Evolutionary conservation across 2,888 invertebrate species (phyloP), one percentile per base, ranked within the genome.

Genomic region (Odontocolon sp.): DNA sequence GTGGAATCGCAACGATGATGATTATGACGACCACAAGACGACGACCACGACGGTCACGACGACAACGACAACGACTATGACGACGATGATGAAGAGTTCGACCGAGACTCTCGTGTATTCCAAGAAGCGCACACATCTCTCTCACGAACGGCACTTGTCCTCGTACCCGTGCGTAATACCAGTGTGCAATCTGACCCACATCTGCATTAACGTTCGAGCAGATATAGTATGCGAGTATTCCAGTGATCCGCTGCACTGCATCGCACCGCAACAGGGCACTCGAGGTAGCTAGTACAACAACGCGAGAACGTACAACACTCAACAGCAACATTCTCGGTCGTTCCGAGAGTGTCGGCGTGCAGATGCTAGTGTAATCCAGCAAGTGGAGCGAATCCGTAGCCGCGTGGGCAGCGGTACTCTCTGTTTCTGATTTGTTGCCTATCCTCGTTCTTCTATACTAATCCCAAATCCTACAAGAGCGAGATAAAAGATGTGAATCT

Each of bases 141-240:
- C 52, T 63, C 61, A 59, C 67, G 45, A 59, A 16, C 54, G 21
- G 21, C 61, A 71, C 66, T 54, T 70, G 66, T 76, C 68, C 71
- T 67, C 67, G 61, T 71, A 63, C 70, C 16, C 66, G 72, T 73
- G 73, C 77, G 77, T 77, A 77, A 73, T 73, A 73, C 73, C 64
- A 73, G 77, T 84, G 71, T 83, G 80, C 79, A 83, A 87, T 87
- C 87, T 86, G 87, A 86, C 87, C 86, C 82, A 87, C 84, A 87
- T 87, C 87, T 84, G 47, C 78, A 73, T 77, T 73, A 73, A 52
- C 77, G 73, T 64, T 45, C 68, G 69, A 57, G 64, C 77, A 73
- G 73, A 77, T 73, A 73, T 45, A 21, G 36, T 21, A 54, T 26
- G 9, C 36, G 36, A 8, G n/a, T 8, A 36, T 9, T 36, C 31